Base-by-base conservation (phyloP, 2,797 vertebrate genomes). In the Lates japonicus region DNA sequence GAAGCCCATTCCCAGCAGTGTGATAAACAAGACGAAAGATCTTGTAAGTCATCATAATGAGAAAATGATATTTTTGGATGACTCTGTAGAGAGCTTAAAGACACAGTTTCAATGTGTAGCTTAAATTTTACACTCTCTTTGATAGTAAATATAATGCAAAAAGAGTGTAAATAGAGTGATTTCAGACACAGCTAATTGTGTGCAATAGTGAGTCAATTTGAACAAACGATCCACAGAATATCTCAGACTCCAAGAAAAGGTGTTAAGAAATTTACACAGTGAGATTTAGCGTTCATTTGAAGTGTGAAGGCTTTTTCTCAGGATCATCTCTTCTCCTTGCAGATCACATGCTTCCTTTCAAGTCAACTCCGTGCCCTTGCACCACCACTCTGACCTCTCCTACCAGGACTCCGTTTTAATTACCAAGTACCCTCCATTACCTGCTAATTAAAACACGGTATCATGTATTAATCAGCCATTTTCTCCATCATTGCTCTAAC, bases 401-500 rank as follows among this genome's bases (percentile, higher is more conserved):
- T 48, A 76, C 85, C 70, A 75, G 57, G 49, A 41, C 72, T 65
- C 33, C 59, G 55, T 82, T 92, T 92, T 87, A 89, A 93, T 92
- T 89, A 89, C 68, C 62, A 55, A 65, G 69, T 76, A 67, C 76
- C 52, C 78, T 79, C 74, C 49, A 60, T 81, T n/a, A 58, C 61
- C 51, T 71, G 66, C 70, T 88, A 88, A 93, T 93, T 90, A 91
- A 88, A 85, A 87, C 88, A 73, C 80, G 17, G 61, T 77, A 75
- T 81, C 80, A 81, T 87, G 79, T 82, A 88, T 90, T 87, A 90
- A 90, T 90, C 83, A 89, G 66, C 49, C 66, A 58, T 87, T 89
- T 86, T 78, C 71, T 76, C 59, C 69, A 68, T 57, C 61, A 78
- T 62, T 78, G 67, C 82, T 60, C 42, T 25, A 55, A 76, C 63